Conservation (phyloP, 2,113 vertebrate genomes). For the Gopherus flavomarginatus region DNA sequence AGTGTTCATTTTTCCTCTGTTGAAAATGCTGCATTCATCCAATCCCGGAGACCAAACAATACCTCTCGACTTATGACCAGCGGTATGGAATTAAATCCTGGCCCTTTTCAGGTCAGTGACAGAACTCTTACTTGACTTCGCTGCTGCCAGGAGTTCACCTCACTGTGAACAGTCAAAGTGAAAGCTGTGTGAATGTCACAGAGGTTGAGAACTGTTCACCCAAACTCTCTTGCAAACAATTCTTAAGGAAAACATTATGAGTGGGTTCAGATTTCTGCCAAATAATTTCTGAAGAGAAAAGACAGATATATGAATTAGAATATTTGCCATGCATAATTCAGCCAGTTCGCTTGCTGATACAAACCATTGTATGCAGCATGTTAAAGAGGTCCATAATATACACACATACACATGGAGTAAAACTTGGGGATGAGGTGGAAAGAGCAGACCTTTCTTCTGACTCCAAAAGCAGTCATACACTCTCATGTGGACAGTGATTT, state of each 20-base stretch:
- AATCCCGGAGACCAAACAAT: neutral
- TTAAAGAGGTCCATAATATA: neutral
- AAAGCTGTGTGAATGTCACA: accelerated
- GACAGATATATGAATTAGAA: neutral
- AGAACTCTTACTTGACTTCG: neutral
- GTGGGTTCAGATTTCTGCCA: too few relatives aligned
- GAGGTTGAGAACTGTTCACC: neutral
- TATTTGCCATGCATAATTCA: neutral
- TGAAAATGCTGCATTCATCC: neutral
- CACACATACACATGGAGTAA: neutral
- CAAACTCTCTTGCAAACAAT: neutral
- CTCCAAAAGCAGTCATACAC: neutral
- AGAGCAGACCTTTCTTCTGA: accelerated
- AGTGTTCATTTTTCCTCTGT: neutral
- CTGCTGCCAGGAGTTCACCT: neutral
- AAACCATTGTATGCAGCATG: neutral
- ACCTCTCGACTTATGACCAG: too few relatives aligned
- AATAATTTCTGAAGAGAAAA: neutral
- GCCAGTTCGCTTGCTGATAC: neutral
- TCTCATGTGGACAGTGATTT: neutral
- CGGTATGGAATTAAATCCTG: neutral
- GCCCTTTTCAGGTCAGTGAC: neutral
- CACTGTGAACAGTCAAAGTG: neutral
- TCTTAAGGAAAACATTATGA: neutral
- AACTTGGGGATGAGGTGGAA: neutral